Percentiles rank a stretch among this genome's conserved stretches.
These are phyloP conservation scores for Bradysia coprophila DNA, from an alignment of 1,140 invertebrate species.

Conservation along the genomic window DNA sequence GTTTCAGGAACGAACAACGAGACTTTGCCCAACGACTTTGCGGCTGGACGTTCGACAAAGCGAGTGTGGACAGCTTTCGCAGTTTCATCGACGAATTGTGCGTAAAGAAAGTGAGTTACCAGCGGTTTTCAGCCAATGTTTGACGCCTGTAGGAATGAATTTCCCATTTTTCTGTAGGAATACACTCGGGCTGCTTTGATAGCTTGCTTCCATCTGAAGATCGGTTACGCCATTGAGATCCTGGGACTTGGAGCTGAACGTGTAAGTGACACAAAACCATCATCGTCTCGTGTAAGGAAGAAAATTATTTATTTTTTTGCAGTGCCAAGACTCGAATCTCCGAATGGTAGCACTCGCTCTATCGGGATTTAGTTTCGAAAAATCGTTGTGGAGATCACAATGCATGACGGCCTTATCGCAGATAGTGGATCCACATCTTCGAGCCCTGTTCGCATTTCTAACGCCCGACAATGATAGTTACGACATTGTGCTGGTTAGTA, in stretches of 20 bases:
- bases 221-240: conserved; percentile 68
- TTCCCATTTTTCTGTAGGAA: conserved; percentile 22
- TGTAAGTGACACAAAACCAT: conserved; percentile 2
- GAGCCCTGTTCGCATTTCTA: conserved; percentile 82
- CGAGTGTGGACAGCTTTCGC: conserved; percentile 17
- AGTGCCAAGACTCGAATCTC: conserved; percentile 17
- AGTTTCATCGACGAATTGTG: conserved; percentile 1
- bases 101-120: neutral
- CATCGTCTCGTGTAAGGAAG: neutral
- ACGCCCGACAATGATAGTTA: conserved; percentile 63
- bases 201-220: conserved; percentile 73
- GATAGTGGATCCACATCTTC: conserved; percentile 72
- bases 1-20: conserved; percentile 51
- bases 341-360: conserved; percentile 77
- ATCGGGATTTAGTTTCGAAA: conserved; percentile 68
- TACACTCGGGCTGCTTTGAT: conserved; percentile 77
- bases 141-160: too few relatives aligned
- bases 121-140: too few relatives aligned
- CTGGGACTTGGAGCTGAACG: conserved; percentile 44
- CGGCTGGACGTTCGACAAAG: conserved; percentile 58
- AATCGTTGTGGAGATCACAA: conserved; percentile 61
- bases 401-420: conserved; percentile 48
- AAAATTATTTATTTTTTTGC: neutral
- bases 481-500: conserved; percentile 57
- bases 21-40: conserved; percentile 65